These are phyloP conservation scores for Halichondria panicea DNA, from an alignment of 37 sponge, comb jelly and placozoan genomes.

Conservation along the genomic window DNA sequence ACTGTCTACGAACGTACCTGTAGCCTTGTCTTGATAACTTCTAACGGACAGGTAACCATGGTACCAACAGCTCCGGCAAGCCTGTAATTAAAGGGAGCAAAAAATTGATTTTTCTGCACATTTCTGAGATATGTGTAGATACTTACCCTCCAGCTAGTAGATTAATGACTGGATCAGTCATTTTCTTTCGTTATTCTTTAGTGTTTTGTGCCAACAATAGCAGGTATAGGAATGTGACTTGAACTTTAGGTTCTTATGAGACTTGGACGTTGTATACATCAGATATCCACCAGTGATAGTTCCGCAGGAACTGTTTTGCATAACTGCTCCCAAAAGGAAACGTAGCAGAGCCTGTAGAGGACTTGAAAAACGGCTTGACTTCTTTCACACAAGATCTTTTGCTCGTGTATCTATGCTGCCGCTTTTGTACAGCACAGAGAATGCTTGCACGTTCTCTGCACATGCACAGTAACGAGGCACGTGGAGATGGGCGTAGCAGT, in stretches of 20 bases:
- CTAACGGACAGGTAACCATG: constrained; percentile 83
- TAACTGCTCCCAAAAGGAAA: not conserved
- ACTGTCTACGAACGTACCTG: constrained; percentile 45
- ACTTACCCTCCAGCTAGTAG: constrained; percentile 78
- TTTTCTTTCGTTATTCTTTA: constrained; percentile 8
- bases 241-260: too few species aligned
- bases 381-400: not conserved
- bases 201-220: not conserved
- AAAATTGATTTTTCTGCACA: not conserved
- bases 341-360: not conserved
- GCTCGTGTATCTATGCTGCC: not conserved
- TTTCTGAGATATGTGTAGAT: not conserved
- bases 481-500: too few species aligned
- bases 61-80: constrained; percentile 89
- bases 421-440: not conserved
- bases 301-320: not conserved
- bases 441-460: not conserved
- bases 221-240: not conserved
- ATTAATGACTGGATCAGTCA: constrained; percentile 27
- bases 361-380: not conserved
- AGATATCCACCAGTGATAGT: not conserved
- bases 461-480: not conserved
- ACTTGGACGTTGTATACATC: too few species aligned
- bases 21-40: constrained; percentile 88
- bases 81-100: constrained; percentile 15